Base-by-base conservation (phyloP, 2,797 vertebrate genomes). In the Myripristis jacobus region DNA sequence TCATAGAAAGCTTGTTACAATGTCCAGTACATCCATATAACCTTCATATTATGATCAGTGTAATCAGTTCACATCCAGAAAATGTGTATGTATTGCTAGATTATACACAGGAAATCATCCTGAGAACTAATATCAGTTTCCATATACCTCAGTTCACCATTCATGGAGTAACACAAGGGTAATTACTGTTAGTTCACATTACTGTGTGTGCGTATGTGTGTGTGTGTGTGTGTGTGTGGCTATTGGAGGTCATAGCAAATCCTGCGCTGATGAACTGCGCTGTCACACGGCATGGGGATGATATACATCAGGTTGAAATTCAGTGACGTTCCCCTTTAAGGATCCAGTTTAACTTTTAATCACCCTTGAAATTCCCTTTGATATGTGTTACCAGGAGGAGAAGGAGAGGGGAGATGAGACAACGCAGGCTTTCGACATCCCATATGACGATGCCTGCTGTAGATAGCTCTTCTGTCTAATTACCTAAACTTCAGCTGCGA, bases 311-410 rank as follows among this genome's bases (percentile, higher is more conserved):
- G 15, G 70, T 62, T 67, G 77, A 66, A 70, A 67, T 66, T 57
- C 43, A 27, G 4, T 54, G 67, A 72, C 73, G 74, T 84, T 72
- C 67, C 55, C 64, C 76, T 80, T 83, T 80, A 85, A 86, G 81
- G 75, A 81, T 83, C 69, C 69, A 73, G 74, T 92, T 90, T 87
- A 90, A 90, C 81, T 87, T 90, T 91, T 90, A 92, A 92, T 92
- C 87, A 88, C 82, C 91, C 82, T 86, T 88, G 81, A 86, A 89
- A 90, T 89, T 92, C 89, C 82, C 89, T 89, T 90, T 86, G 80
- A 91, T 90, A 80, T 77, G 79, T 57, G 80, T 84, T 85, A 83
- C 67, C 24, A 43, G 82, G 76, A 84, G 66, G 47, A 84, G 74
- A 74, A 71, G 63, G 65, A 76, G 77, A 68, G 81, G 63, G 63